Evolutionary conservation across 2,888 invertebrate genomes (phyloP).

Genomic region (Temnothorax rugatulus): DNA sequence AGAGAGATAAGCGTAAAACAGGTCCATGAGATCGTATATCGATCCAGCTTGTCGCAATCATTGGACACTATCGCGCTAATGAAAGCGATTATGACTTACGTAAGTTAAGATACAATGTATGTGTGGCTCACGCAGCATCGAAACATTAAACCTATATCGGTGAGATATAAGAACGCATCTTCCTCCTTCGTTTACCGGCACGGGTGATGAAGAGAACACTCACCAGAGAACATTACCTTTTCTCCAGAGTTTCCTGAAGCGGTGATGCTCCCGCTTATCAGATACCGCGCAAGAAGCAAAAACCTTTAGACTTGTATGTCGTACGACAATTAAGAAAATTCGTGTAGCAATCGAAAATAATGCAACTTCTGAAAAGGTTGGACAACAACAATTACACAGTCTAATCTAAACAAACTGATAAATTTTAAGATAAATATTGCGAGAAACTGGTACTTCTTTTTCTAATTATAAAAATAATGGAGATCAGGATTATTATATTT

Average conservation of each 20-base stretch:
- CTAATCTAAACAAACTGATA: not conserved
- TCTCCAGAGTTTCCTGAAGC: conserved; percentile 32
- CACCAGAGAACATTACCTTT: conserved; percentile 31
- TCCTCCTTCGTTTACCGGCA: conserved; percentile 24
- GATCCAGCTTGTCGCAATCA: conserved; percentile 24
- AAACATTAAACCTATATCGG: conserved; percentile 32
- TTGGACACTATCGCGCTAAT: conserved; percentile 47
- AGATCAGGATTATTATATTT: not conserved
- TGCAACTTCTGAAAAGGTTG: not conserved
- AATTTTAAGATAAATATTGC: not conserved
- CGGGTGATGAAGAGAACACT: conserved; percentile 41
- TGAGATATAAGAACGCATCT: conserved; percentile 30
- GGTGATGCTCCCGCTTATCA: conserved; percentile 21
- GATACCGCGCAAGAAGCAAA: not conserved
- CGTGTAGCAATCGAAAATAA: not conserved
- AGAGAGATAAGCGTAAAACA: conserved; percentile 40
- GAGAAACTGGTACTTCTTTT: not conserved
- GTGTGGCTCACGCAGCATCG: conserved; percentile 1
- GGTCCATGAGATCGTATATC: conserved; percentile 31
- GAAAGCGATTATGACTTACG: conserved; percentile 50
- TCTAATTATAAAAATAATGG: not conserved
- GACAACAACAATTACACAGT: not conserved
- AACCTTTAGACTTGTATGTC: not conserved
- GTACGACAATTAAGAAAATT: conserved; percentile 9
- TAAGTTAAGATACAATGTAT: conserved; percentile 55